Evolutionary conservation across 2,797 vertebrate species (phyloP).

Genomic region (Helicolenus hilgendorfi): DNA sequence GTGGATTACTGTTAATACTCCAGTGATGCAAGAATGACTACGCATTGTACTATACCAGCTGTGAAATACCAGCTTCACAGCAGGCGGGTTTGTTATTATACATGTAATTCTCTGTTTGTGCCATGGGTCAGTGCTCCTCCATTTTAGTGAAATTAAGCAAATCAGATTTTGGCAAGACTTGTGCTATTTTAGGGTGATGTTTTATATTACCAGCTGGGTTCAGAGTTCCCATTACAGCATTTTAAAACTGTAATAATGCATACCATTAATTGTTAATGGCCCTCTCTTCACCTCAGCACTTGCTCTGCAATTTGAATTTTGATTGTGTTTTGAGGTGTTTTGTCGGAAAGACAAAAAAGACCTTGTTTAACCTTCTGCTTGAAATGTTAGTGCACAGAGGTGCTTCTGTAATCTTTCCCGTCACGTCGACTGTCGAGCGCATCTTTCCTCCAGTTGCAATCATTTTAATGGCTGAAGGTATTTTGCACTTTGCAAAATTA

Average conservation of each 20-base stretch:
- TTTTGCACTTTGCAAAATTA: constrained; percentile 61
- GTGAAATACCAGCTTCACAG: constrained; percentile 5
- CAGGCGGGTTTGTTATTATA: constrained; percentile 15
- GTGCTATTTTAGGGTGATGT: not conserved
- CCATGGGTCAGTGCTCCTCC: not conserved
- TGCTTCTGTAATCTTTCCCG: constrained; percentile 18
- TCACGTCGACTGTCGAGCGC: not conserved
- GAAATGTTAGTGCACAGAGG: constrained; percentile 14
- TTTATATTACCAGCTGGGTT: constrained; percentile 38
- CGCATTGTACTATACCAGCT: not conserved
- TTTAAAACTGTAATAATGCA: constrained; percentile 59
- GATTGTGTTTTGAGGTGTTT: constrained; percentile 55
- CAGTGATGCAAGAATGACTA: not conserved
- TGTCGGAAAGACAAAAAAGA: constrained; percentile 18
- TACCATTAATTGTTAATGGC: constrained; percentile 42
- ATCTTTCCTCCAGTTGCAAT: constrained; percentile 33
- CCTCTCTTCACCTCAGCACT: constrained; percentile 29
- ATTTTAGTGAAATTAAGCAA: constrained; percentile 42
- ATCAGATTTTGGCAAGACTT: constrained; percentile 21
- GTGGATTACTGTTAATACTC: constrained; percentile 43
- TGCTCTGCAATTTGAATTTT: constrained; percentile 42
- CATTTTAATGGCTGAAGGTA: constrained; percentile 46
- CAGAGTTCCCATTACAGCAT: constrained; percentile 51
- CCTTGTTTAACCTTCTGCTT: constrained; percentile 33
- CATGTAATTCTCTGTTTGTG: not conserved